These are phyloP conservation scores for Varanus salvator DNA, from an alignment of 2,113 vertebrate species.

Conservation along the genomic window DNA sequence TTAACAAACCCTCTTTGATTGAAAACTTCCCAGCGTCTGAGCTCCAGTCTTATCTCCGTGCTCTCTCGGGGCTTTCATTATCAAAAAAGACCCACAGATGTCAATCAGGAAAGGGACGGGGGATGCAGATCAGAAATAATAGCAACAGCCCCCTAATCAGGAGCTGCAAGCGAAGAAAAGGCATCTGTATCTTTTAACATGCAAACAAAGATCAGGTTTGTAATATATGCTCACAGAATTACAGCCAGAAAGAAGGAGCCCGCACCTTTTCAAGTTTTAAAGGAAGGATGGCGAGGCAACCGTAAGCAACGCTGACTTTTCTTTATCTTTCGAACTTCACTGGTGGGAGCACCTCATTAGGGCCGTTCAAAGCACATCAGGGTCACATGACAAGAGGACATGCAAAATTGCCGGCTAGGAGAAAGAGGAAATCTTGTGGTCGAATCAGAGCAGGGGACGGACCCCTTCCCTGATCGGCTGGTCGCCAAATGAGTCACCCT, in stretches of 20 bases:
- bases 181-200: slow-evolving; percentile 44
- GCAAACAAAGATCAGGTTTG: slow-evolving; percentile 56
- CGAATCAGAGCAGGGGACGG: neutral
- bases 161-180: slow-evolving; percentile 64
- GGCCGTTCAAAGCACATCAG: slow-evolving; percentile 20
- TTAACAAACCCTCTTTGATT: slow-evolving; percentile 84
- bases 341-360: slow-evolving; percentile 40
- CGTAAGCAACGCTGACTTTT: slow-evolving; percentile 23
- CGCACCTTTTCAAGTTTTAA: slow-evolving; percentile 1
- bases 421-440: neutral
- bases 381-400: slow-evolving; percentile 14
- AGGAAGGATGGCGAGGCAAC: slow-evolving; percentile 33
- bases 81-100: slow-evolving; percentile 70
- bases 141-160: slow-evolving; percentile 68
- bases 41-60: slow-evolving; percentile 77
- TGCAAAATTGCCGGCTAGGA: slow-evolving; percentile 57
- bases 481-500: neutral
- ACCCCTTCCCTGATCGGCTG: too few species aligned
- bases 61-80: slow-evolving; percentile 81
- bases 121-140: slow-evolving; percentile 52
- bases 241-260: slow-evolving; percentile 10
- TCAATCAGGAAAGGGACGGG: slow-evolving; percentile 47
- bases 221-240: slow-evolving; percentile 26
- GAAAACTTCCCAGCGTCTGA: slow-evolving; percentile 80
- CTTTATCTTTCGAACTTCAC: slow-evolving; percentile 27